These are phyloP conservation scores for Athripsodes cinereus DNA, from an alignment of 2,888 invertebrate species.

Conservation along the genomic window DNA sequence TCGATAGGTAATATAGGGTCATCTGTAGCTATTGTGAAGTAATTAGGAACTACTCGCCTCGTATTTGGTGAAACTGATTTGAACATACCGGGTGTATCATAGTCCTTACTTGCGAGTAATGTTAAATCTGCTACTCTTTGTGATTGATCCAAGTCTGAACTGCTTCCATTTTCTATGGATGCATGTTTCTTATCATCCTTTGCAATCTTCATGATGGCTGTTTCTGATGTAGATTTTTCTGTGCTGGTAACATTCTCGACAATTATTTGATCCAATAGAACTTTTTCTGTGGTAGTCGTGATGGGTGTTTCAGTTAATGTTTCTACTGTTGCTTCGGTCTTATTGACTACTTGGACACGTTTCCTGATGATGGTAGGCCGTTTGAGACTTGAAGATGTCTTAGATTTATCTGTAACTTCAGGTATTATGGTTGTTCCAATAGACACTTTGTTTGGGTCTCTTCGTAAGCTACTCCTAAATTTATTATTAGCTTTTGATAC, in stretches of 20 bases:
- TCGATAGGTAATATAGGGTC: conserved; percentile 76
- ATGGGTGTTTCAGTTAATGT: conserved; percentile 13
- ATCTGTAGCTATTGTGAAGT: conserved; percentile 70
- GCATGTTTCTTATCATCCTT: conserved; percentile 42
- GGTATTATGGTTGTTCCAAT: conserved; percentile 40
- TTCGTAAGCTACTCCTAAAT: conserved; percentile 33
- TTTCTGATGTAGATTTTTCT: conserved; percentile 47
- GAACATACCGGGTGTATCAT: conserved; percentile 65
- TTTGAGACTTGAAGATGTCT: conserved; percentile 31
- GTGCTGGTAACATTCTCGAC: conserved; percentile 40
- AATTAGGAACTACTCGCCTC: conserved; percentile 59
- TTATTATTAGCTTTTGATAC: conserved; percentile 40
- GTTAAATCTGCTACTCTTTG: conserved; percentile 69
- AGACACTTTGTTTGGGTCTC: conserved; percentile 34
- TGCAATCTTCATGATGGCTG: conserved; percentile 53
- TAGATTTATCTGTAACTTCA: conserved; percentile 36
- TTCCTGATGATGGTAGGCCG: conserved; percentile 39
- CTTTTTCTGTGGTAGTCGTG: conserved; percentile 41
- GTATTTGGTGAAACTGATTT: conserved; percentile 55
- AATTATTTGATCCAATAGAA: conserved; percentile 39
- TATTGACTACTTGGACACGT: conserved; percentile 36
- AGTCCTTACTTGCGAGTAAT: conserved; percentile 65
- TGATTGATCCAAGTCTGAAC: conserved; percentile 51
- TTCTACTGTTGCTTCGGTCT: conserved; percentile 25
- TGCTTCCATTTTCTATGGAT: conserved; percentile 29